Percentiles rank a stretch among this genome's conserved stretches.
Conservation (phyloP, 2,888 invertebrate genomes). For the Amphipyra berbera region DNA sequence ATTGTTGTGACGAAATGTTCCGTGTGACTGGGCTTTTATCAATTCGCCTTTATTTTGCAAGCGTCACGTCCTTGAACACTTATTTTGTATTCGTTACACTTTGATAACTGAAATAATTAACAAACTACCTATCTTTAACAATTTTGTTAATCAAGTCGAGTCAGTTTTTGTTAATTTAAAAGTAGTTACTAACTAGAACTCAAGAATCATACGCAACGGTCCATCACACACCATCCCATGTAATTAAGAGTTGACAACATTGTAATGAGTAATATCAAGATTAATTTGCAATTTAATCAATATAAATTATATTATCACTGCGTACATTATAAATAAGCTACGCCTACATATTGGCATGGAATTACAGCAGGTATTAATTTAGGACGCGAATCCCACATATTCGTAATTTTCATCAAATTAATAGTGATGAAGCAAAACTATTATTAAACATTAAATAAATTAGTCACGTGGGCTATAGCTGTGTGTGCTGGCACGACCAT, state of each 20-base stretch:
- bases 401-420: slow-evolving; percentile 30
- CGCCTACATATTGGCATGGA: slow-evolving; percentile 60
- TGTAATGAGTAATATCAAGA: slow-evolving; percentile 15
- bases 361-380: slow-evolving; percentile 44
- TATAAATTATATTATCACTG: slow-evolving; percentile 36
- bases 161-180: too few species aligned
- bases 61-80: not conserved
- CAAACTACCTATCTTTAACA: too few species aligned
- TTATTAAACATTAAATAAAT: slow-evolving; percentile 23
- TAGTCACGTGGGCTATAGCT: slow-evolving; percentile 9
- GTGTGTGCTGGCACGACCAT: too few species aligned
- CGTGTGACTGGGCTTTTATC: not conserved
- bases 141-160: too few species aligned
- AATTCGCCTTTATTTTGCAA: not conserved
- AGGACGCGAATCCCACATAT: slow-evolving; percentile 28
- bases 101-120: too few species aligned
- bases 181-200: too few species aligned
- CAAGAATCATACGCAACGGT: not conserved
- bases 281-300: slow-evolving; percentile 47
- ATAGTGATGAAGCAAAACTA: slow-evolving; percentile 34
- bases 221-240: not conserved
- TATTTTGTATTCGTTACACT: too few species aligned
- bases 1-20: not conserved
- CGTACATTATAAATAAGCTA: slow-evolving; percentile 39
- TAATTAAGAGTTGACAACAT: slow-evolving; percentile 16